These are phyloP conservation scores for Paguma larvata DNA, from an alignment of 2,797 vertebrate species.

Conservation along the genomic window DNA sequence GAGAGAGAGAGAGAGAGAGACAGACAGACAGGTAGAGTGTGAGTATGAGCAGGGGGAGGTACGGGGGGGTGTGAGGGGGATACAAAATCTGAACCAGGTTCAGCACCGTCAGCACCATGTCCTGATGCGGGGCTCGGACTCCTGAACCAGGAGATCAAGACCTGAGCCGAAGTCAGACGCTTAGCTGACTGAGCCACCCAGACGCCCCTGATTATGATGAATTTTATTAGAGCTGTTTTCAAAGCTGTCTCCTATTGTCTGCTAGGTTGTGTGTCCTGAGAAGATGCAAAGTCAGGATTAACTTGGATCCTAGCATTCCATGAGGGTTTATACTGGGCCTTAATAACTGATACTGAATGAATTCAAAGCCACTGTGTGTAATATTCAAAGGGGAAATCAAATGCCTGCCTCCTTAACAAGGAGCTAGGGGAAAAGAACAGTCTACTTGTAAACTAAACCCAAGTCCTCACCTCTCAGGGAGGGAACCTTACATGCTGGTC, in stretches of 20 bases:
- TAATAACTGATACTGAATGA: constrained; percentile 4
- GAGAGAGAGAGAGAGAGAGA: too few species aligned
- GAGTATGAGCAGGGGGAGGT: too few species aligned
- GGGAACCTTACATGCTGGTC: neutral
- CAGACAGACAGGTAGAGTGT: too few species aligned
- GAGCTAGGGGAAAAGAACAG: neutral
- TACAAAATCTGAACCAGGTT: too few species aligned
- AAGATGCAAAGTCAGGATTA: constrained; percentile 33
- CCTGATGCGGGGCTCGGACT: too few species aligned
- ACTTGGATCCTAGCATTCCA: neutral
- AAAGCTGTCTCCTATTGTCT: neutral
- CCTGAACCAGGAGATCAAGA: too few species aligned
- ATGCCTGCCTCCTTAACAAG: neutral
- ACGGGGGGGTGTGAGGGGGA: too few species aligned
- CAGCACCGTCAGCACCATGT: too few species aligned
- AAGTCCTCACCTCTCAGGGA: neutral
- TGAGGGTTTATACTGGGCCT: constrained; percentile 25
- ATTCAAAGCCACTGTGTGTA: neutral
- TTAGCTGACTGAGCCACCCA: too few species aligned
- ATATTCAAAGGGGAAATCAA: constrained; percentile 4
- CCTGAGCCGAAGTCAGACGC: too few species aligned
- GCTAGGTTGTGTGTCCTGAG: neutral
- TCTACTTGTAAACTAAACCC: neutral
- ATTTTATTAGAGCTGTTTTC: neutral
- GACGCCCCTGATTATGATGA: neutral